phyloP scores from a whole-genome alignment of 2,113 vertebrate species.

The Sebastes fasciatus region DNA sequence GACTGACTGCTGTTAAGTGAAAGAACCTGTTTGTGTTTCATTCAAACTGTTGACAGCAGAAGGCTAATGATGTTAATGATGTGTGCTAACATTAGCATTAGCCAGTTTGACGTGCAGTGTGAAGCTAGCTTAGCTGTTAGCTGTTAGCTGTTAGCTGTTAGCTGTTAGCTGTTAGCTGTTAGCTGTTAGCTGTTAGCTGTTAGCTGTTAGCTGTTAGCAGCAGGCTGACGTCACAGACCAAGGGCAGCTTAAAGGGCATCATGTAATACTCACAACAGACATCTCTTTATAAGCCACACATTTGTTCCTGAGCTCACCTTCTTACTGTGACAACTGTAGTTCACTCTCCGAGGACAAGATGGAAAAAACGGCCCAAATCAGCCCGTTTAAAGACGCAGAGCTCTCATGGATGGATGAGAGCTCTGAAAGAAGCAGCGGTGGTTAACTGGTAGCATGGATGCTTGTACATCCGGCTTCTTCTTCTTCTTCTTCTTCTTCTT shows the following conservation, averaged over 20 bases:
- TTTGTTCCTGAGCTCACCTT: slow-evolving; percentile 16
- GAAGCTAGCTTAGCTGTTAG: slow-evolving; percentile 19
- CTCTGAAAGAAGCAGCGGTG: too few relatives aligned
- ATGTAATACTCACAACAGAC: background rate
- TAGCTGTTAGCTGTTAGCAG: background rate
- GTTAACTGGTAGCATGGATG: too few relatives aligned
- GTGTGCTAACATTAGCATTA: background rate
- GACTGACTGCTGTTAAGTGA: background rate
- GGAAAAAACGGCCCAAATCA: background rate
- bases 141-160: too few relatives aligned
- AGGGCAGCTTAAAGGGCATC: background rate
- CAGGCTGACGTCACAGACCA: background rate
- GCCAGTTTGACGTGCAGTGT: too few relatives aligned
- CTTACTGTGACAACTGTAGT: accelerated
- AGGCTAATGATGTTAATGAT: too few relatives aligned
- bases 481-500: too few relatives aligned
- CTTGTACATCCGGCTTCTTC: too few relatives aligned
- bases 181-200: too few relatives aligned
- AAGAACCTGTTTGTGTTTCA: background rate
- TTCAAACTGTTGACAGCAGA: too few relatives aligned
- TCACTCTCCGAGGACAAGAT: background rate
- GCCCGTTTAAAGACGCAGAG: background rate
- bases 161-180: too few relatives aligned
- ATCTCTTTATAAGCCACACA: accelerated
- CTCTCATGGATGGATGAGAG: too few relatives aligned